Evolutionary conservation across 2,888 invertebrate genomes (phyloP).

Genomic region (Teleiodes luculella): DNA sequence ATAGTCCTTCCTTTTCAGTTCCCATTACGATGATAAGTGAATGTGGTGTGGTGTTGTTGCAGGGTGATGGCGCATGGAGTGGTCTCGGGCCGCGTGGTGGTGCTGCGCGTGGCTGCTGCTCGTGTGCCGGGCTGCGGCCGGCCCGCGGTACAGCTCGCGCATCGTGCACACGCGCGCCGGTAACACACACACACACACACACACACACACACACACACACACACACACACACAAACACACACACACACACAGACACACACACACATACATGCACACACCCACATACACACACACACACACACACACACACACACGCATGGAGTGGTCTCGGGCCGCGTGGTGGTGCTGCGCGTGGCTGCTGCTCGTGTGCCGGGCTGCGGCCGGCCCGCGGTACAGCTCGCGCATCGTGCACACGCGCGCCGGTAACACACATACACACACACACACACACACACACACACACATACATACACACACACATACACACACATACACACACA

Average conservation of each 20-base stretch:
- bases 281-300: constrained; percentile 75
- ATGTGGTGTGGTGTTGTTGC: too few relatives aligned
- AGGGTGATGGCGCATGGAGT: constrained; percentile 75
- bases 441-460: too few relatives aligned
- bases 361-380: constrained; percentile 51
- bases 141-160: constrained; percentile 86
- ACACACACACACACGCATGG: constrained; percentile 51
- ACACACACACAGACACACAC: too few relatives aligned
- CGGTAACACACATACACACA: background rate
- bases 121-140: constrained; percentile 58
- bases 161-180: constrained; percentile 89
- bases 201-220: too few relatives aligned
- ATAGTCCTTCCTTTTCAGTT: too few relatives aligned
- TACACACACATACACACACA: constrained; percentile 83
- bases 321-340: constrained; percentile 65
- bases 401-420: constrained; percentile 89
- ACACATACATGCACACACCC: constrained; percentile 88
- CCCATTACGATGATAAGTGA: too few relatives aligned
- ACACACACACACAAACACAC: too few relatives aligned
- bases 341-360: constrained; percentile 61
- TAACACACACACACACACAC: constrained; percentile 17
- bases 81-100: constrained; percentile 64
- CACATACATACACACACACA: too few relatives aligned
- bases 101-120: constrained; percentile 63
- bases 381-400: constrained; percentile 85